Conservation (phyloP, 2,797 vertebrate genomes). For the Pipistrellus pygmaeus region DNA sequence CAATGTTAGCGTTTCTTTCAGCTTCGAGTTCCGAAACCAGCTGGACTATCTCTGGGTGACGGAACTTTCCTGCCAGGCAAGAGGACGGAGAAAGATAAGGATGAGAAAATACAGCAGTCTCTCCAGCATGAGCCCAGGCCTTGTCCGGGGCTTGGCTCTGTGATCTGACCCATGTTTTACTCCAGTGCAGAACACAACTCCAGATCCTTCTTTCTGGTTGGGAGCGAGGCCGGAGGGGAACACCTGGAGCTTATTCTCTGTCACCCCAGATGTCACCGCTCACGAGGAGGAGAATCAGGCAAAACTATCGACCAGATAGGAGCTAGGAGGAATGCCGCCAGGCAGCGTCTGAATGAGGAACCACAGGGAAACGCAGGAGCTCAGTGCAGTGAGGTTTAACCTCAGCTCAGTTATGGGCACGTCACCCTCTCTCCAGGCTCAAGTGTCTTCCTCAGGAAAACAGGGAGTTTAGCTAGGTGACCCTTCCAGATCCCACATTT, state of each 20-base stretch:
- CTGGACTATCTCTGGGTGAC: constrained; percentile 93
- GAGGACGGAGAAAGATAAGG: constrained; percentile 53
- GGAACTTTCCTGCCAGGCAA: constrained; percentile 93
- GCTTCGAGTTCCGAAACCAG: constrained; percentile 92
- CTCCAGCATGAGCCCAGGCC: not conserved
- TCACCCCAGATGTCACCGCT: not conserved
- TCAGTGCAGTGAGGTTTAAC: not conserved
- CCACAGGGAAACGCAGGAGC: not conserved
- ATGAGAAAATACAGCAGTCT: not conserved
- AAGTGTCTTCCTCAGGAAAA: not conserved
- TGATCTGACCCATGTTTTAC: not conserved
- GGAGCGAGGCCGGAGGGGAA: not conserved
- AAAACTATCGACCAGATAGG: not conserved
- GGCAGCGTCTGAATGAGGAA: not conserved
- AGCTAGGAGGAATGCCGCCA: not conserved
- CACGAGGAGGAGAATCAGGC: not conserved
- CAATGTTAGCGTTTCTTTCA: constrained; percentile 89
- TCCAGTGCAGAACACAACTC: not conserved
- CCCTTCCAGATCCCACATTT: not conserved
- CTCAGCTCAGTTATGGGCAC: not conserved
- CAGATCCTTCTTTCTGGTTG: not conserved
- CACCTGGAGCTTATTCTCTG: not conserved
- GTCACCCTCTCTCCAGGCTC: not conserved
- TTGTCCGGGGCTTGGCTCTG: not conserved
- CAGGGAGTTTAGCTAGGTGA: not conserved